Evolutionary conservation across 2,113 vertebrate species (phyloP), one percentile per base, ranked within the genome.

Genomic region (Hyperopisus bebe): DNA sequence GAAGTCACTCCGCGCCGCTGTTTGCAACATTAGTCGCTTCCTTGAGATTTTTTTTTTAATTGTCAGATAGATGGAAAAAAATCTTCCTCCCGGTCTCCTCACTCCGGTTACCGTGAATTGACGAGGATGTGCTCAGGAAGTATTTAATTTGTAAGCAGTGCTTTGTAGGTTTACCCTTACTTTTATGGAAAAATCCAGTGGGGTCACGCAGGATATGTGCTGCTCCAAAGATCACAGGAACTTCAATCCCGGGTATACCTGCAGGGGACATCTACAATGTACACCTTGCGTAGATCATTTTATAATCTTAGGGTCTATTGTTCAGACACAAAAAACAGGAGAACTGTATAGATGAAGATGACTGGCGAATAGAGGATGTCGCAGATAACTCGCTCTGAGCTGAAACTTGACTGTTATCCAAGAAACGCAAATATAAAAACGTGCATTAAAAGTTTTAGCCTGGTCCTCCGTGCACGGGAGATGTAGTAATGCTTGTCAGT

Each of bases 21-120:
- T 91, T 91, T 92, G 93, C 94, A 94, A 95, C 96, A 96, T 96
- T 92, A 95, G 95, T 94, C 91, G 94, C 92, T 95, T 95, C 95
- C 94, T 95, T 92, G 93, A 42, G 58, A 31, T 66, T 66, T 27
- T 66, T 27, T 90, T 87, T 85, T 83, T 90, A 90, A 89, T 91
- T 95, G 94, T 94, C 93, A 91, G 70, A 62, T 58, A 88, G 91
- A 89, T 87, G 19, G 88, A 27, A 42, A 62, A 86, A 86, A n/a
- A 55, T 89, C 53, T 86, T 62, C 44, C 82, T 88, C 42, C 88
- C 42, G 13, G 55, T 91, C 89, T 90, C 86, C 70, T 85, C 35
- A 88, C 74, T 47, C 83, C 91, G 82, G 62, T 88, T 90, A 90
- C 90, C 88, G 89, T 17, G 90, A 91, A 92, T 80, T 91, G 89